A percentile compares a stretch with the other conserved stretches of the same genome.
phyloP scores from a whole-genome alignment of 2,888 invertebrate species.

The Agrypnus murinus region DNA sequence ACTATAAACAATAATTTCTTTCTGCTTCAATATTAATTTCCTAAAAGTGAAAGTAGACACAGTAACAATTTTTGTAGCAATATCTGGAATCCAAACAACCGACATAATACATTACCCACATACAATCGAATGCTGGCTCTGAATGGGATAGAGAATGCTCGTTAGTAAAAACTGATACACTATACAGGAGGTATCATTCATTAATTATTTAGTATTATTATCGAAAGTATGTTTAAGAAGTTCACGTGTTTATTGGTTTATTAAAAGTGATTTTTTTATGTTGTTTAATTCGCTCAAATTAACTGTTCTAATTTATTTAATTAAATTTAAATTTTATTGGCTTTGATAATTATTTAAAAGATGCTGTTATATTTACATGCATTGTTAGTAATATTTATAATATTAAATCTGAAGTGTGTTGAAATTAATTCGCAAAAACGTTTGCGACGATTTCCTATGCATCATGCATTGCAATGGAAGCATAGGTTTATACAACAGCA shows the following conservation, averaged over 20 bases:
- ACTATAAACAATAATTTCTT: neutral
- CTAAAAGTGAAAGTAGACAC: constrained; percentile 38
- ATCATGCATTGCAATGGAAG: constrained; percentile 17
- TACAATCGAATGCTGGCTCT: neutral
- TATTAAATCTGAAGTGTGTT: neutral
- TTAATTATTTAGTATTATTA: too few relatives aligned
- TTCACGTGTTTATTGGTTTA: neutral
- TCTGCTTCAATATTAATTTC: constrained; percentile 30
- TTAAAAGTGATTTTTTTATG: too few relatives aligned
- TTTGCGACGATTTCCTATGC: neutral
- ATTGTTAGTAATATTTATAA: too few relatives aligned
- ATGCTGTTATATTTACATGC: constrained; percentile 9
- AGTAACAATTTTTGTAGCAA: constrained; percentile 4
- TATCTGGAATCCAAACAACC: constrained; percentile 12
- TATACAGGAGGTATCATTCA: too few relatives aligned
- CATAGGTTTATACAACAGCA: constrained; percentile 49
- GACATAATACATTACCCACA: neutral
- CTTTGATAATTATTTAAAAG: neutral
- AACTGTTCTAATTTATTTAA: too few relatives aligned
- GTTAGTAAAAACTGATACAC: neutral
- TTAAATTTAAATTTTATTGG: too few relatives aligned
- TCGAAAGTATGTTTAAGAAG: neutral
- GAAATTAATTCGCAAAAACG: neutral
- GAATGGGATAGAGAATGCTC: neutral
- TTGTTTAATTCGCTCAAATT: too few relatives aligned